These are phyloP conservation scores for Epicauta chinensis DNA, from an alignment of 1,140 invertebrate species.

Conservation along the genomic window DNA sequence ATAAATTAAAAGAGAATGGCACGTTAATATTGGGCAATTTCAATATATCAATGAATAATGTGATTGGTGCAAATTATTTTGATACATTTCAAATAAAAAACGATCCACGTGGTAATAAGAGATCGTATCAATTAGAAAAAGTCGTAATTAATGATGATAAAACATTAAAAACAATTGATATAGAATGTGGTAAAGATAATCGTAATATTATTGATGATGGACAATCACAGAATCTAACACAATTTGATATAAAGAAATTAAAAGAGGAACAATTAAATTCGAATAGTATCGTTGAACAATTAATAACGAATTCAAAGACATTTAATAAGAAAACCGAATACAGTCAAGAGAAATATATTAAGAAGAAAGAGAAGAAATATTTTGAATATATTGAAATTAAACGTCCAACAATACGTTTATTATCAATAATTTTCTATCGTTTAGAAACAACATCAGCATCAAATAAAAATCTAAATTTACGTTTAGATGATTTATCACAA, in stretches of 20 bases:
- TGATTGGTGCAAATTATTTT: slow-evolving; percentile 68
- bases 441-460: slow-evolving; percentile 51
- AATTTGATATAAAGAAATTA: slow-evolving; percentile 73
- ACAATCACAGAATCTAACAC: slow-evolving; percentile 77
- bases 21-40: slow-evolving; percentile 62
- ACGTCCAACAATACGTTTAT: slow-evolving; percentile 64
- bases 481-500: slow-evolving; percentile 82
- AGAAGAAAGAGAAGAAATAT: slow-evolving; percentile 91
- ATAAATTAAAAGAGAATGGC: slow-evolving; percentile 59
- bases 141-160: slow-evolving; percentile 42
- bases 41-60: slow-evolving; percentile 59
- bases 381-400: slow-evolving; percentile 69
- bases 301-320: slow-evolving; percentile 85
- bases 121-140: slow-evolving; percentile 51
- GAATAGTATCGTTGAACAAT: slow-evolving; percentile 74
- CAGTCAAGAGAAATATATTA: slow-evolving; percentile 90
- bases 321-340: slow-evolving; percentile 84
- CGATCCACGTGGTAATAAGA: slow-evolving; percentile 51
- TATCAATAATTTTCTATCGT: slow-evolving; percentile 73
- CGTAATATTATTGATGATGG: slow-evolving; percentile 77
- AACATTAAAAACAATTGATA: slow-evolving; percentile 48
- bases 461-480: slow-evolving; percentile 67
- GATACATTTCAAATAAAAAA: slow-evolving; percentile 73
- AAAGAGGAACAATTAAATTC: slow-evolving; percentile 68
- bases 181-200: slow-evolving; percentile 74